These are phyloP conservation scores for Lerema accius DNA, from an alignment of 1,140 invertebrate genomes.

Conservation along the genomic window DNA sequence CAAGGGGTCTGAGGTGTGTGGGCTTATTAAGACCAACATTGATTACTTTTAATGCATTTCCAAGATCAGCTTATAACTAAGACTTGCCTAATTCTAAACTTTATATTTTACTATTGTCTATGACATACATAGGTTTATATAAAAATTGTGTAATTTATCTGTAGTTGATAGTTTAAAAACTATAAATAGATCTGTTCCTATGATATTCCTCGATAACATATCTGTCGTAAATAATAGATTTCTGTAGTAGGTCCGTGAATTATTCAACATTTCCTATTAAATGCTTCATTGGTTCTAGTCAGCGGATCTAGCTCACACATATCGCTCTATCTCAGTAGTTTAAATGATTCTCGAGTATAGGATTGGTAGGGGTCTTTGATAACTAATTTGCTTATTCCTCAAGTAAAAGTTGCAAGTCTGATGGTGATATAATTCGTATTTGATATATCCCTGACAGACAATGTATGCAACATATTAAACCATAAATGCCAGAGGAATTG, in stretches of 20 bases:
- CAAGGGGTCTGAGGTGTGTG: background rate
- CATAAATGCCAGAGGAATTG: too few relatives aligned
- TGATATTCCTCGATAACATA: constrained; percentile 5
- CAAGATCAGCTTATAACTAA: constrained; percentile 8
- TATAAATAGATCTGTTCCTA: constrained; percentile 22
- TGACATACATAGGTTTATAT: background rate
- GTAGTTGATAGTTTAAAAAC: background rate
- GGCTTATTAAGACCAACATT: background rate
- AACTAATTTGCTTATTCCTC: background rate
- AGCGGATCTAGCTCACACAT: constrained; percentile 4
- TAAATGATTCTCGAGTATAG: background rate
- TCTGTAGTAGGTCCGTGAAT: constrained; percentile 9
- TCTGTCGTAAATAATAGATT: constrained; percentile 3
- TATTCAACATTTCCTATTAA: constrained; percentile 21
- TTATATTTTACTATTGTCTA: constrained; percentile 3
- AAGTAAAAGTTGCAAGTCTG: background rate
- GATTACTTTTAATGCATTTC: background rate
- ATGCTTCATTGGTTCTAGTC: constrained; percentile 21
- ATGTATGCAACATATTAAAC: too few relatives aligned
- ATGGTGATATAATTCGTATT: too few relatives aligned
- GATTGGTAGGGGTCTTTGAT: background rate
- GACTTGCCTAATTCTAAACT: constrained; percentile 13
- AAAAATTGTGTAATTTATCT: constrained; percentile 12
- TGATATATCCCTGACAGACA: too few relatives aligned
- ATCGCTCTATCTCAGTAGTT: background rate